Evolutionary conservation across 2,888 invertebrate genomes (phyloP).

Genomic region (Adineta ricciae): DNA sequence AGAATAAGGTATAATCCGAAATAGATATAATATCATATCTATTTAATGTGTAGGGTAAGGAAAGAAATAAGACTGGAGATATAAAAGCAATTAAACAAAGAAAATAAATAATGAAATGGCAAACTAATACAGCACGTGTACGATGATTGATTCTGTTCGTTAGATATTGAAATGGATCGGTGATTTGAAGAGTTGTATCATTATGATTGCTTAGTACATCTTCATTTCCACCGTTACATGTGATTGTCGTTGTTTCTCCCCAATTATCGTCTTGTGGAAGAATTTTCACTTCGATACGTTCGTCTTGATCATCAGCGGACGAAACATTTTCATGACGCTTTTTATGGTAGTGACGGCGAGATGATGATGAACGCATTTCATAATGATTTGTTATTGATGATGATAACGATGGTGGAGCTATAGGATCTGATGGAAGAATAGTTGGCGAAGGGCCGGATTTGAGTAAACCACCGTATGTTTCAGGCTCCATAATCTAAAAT

Average conservation of each 20-base stretch:
- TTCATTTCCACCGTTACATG: slow-evolving; percentile 23
- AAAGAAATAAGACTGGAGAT: slow-evolving; percentile 86
- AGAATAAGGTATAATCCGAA: slow-evolving; percentile 70
- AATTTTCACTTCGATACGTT: slow-evolving; percentile 78
- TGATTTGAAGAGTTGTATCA: slow-evolving; percentile 1
- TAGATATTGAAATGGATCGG: neutral
- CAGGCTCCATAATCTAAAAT: neutral
- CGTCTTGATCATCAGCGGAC: slow-evolving; percentile 37
- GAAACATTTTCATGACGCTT: neutral
- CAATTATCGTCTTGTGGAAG: slow-evolving; percentile 92
- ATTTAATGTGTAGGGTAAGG: slow-evolving; percentile 61
- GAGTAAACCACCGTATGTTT: neutral
- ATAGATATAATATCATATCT: neutral
- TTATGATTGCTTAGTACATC: slow-evolving; percentile 32
- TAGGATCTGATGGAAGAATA: neutral
- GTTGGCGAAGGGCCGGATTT: neutral
- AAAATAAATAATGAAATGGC: slow-evolving; percentile 55
- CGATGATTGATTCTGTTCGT: slow-evolving; percentile 37
- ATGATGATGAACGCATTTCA: neutral
- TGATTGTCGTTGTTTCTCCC: slow-evolving; percentile 55
- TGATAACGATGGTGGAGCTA: neutral
- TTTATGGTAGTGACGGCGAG: neutral
- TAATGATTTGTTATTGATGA: neutral
- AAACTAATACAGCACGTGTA: slow-evolving; percentile 58
- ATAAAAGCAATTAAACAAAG: slow-evolving; percentile 73